Evolutionary conservation across 1,140 invertebrate species (phyloP), one percentile per base, ranked within the genome.

Genomic region (Pectinophora gossypiella): DNA sequence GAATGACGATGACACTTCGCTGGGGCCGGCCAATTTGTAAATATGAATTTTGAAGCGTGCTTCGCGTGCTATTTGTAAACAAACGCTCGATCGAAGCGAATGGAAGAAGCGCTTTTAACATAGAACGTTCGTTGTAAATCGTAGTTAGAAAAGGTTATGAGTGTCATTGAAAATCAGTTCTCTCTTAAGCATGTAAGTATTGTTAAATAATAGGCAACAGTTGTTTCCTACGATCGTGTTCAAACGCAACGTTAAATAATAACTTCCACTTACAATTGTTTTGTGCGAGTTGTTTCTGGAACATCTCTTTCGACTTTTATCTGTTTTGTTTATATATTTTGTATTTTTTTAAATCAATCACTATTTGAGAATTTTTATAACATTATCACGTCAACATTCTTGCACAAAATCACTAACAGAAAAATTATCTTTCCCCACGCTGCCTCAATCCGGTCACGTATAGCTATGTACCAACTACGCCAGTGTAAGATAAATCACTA

Each of bases 401-500:
- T 66, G 67, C 67, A 75, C 71, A 52, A 55, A n/a, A 20, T 55
- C 55, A 78, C 70, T 79, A 76, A 82, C 61, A 62, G 40, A 44
- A 48, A 53, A 61, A 56, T 77, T 71, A 23, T 71, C 46, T 68
- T 72, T 73, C 64, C 64, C 53, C 72, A 85, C 75, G 84, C 84
- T 81, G 80, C 81, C n/a, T 69, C 59, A 56, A 51, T 56, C 64
- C 59, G 67, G 72, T 68, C 68, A 72, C 66, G 62, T 68, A 56
- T 88, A 88, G 87, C 73, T 89, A 89, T 85, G 70, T 89, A 67
- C 80, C 87, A 64, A 89, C 89, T 76, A 90, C 90, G 67, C 90
- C 90, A 88, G 89, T 91, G 91, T 92, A 92, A 91, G 91, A 87
- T 72, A 64, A 68, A 61, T 19, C 47, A 65, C 27, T n/a, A 32